Percentiles rank a stretch among this genome's conserved stretches.
Conservation (phyloP, 2,797 vertebrate genomes). For the Poecile montanus region DNA sequence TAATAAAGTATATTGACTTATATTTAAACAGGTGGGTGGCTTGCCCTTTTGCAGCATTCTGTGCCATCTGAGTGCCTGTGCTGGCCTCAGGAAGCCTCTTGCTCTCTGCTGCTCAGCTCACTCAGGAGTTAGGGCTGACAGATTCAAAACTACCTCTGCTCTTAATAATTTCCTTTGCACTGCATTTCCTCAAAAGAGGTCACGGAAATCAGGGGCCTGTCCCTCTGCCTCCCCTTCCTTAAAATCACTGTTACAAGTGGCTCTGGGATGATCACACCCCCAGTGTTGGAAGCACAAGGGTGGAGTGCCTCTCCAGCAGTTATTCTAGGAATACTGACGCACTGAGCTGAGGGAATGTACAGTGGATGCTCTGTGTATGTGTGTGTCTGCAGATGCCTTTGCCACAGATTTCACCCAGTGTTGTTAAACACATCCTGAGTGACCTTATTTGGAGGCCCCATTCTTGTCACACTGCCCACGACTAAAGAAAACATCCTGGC, state of each 20-base stretch:
- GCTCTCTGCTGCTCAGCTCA: not conserved
- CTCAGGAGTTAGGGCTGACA: not conserved
- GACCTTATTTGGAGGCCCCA: slow-evolving; percentile 74
- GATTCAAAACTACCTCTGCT: not conserved
- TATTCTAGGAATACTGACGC: slow-evolving; percentile 67
- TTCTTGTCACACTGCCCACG: slow-evolving; percentile 78
- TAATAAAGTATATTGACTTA: slow-evolving; percentile 29
- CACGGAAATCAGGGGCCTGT: not conserved
- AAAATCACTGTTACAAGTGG: slow-evolving; percentile 11
- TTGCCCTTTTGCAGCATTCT: slow-evolving; percentile 1
- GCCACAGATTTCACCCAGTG: slow-evolving; percentile 36
- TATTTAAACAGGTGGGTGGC: slow-evolving; percentile 40
- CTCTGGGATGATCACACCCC: not conserved
- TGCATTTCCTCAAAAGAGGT: not conserved
- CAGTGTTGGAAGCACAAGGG: not conserved
- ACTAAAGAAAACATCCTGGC: slow-evolving; percentile 77
- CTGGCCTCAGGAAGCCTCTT: not conserved
- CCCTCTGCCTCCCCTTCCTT: not conserved
- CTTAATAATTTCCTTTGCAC: not conserved
- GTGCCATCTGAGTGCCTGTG: not conserved
- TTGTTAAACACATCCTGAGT: slow-evolving; percentile 69
- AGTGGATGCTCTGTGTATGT: slow-evolving; percentile 13
- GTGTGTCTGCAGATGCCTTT: not conserved
- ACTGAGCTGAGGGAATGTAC: not conserved
- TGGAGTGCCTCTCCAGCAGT: slow-evolving; percentile 55